These are phyloP conservation scores for Montipora foliosa DNA, from an alignment of 64 coral and sea anemone species.

Conservation along the genomic window DNA sequence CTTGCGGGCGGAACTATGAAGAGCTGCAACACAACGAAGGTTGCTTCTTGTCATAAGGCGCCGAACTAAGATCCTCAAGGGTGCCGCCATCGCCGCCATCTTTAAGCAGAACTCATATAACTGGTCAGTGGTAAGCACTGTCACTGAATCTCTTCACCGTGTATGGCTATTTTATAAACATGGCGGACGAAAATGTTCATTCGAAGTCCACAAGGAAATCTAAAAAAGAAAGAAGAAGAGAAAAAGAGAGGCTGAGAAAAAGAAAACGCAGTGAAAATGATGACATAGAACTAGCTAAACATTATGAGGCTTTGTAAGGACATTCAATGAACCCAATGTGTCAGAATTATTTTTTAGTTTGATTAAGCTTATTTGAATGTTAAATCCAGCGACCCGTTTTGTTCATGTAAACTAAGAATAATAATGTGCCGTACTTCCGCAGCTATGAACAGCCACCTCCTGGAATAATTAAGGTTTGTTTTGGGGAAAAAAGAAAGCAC, in stretches of 20 bases:
- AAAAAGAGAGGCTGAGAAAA: conserved; percentile 50
- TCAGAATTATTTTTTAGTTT: neutral
- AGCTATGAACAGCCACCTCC: conserved; percentile 97
- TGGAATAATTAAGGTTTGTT: conserved; percentile 80
- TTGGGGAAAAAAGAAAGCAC: neutral
- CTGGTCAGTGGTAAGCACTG: conserved; percentile 32
- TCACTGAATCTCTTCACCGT: neutral
- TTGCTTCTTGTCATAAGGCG: conserved; percentile 62
- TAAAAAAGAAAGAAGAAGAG: conserved; percentile 11
- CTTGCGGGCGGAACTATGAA: conserved; percentile 50
- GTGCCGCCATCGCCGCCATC: conserved; percentile 48
- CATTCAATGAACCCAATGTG: neutral
- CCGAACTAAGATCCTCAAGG: conserved; percentile 32
- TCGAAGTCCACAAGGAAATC: neutral
- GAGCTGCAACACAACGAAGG: conserved; percentile 68
- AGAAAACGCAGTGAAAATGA: conserved; percentile 86
- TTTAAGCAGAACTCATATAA: conserved; percentile 45
- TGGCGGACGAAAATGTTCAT: conserved; percentile 72
- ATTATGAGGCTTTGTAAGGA: conserved; percentile 98
- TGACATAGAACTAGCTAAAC: conserved; percentile 85
- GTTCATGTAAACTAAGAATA: neutral
- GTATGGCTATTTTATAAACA: conserved; percentile 52
- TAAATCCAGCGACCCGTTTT: neutral
- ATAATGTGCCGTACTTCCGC: neutral
- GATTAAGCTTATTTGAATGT: too few species aligned